Evolutionary conservation across 1,140 invertebrate genomes (phyloP).

Genomic region (Uloborus diversus): DNA sequence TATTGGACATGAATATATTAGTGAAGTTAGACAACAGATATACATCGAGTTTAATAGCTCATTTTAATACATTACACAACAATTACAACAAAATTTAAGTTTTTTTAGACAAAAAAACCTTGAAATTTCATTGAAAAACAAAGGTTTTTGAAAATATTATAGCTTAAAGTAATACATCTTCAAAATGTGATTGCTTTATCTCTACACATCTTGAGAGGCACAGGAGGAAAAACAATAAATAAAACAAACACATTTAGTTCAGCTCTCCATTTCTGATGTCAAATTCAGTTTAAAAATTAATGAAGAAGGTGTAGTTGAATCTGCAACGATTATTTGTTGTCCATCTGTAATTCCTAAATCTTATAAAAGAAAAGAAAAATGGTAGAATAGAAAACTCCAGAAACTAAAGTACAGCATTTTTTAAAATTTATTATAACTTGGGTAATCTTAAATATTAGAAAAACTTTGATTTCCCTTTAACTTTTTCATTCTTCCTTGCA

Average conservation of each 20-base stretch:
- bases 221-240: conserved; percentile 4
- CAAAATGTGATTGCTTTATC: no score
- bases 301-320: conserved; percentile 86
- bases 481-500: background rate
- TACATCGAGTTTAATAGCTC: no score
- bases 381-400: background rate
- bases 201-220: no score
- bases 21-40: no score
- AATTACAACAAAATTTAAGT: no score
- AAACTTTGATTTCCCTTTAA: background rate
- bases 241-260: background rate
- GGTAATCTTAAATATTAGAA: no score
- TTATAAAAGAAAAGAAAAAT: conserved; percentile 60
- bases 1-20: no score
- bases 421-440: background rate
- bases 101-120: no score
- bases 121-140: no score
- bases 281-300: conserved; percentile 70
- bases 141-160: no score
- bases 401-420: background rate
- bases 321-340: conserved; percentile 86
- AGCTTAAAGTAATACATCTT: no score
- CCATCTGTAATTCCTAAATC: conserved; percentile 86
- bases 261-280: conserved; percentile 41
- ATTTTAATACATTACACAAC: no score